Percentiles rank a stretch among this genome's conserved stretches.
phyloP scores from a whole-genome alignment of 2,888 invertebrate genomes.

The Malacosoma neustria region DNA sequence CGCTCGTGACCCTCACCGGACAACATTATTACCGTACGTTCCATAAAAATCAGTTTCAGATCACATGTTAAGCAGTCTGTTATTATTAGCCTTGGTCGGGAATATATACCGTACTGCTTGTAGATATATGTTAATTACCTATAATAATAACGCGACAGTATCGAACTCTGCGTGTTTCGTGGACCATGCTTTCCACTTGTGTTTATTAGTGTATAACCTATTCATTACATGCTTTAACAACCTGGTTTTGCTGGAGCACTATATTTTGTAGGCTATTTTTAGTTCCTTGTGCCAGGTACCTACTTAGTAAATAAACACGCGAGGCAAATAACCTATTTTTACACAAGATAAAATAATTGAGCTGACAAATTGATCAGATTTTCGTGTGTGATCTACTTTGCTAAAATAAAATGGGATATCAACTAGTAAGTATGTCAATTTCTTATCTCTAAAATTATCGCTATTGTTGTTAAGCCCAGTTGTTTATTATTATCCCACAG shows the following conservation, averaged over 20 bases:
- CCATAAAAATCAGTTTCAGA: slow-evolving; percentile 33
- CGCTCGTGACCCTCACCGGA: slow-evolving; percentile 58
- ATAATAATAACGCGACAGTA: no score
- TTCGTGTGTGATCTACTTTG: slow-evolving; percentile 12
- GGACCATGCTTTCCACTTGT: not conserved
- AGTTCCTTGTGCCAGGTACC: slow-evolving; percentile 18
- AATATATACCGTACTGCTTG: no score
- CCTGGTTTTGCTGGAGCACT: slow-evolving; percentile 5
- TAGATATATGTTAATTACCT: no score
- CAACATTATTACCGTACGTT: slow-evolving; percentile 19
- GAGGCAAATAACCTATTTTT: slow-evolving; percentile 37
- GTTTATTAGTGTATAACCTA: not conserved
- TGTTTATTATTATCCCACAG: slow-evolving; percentile 10
- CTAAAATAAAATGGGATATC: slow-evolving; percentile 29
- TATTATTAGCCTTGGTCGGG: slow-evolving; percentile 12
- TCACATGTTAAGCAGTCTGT: slow-evolving; percentile 15
- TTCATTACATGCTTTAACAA: not conserved
- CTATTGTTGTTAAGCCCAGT: slow-evolving; percentile 10
- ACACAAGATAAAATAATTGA: slow-evolving; percentile 6
- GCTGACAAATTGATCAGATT: not conserved
- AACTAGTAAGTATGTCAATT: slow-evolving; percentile 39
- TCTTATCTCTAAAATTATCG: slow-evolving; percentile 24
- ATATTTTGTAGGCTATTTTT: slow-evolving; percentile 15
- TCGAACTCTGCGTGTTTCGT: no score
- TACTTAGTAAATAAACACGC: slow-evolving; percentile 33